Conservation (phyloP, 37 sponge, comb jelly and placozoan species). For the Diacarnus erythraeanus region DNA sequence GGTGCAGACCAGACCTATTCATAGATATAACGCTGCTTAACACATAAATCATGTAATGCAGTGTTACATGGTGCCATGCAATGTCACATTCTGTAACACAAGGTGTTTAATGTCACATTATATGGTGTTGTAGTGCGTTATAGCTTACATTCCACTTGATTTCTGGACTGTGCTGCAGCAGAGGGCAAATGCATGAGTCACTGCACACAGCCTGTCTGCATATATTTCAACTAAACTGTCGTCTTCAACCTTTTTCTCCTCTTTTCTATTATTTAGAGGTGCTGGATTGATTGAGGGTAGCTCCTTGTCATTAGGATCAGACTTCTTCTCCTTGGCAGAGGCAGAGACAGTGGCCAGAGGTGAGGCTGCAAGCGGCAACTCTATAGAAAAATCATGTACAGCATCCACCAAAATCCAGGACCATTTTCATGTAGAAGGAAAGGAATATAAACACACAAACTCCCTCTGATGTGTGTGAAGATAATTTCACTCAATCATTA, state of each 20-base stretch:
- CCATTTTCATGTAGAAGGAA: neutral
- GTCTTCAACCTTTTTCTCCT: neutral
- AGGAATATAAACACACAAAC: neutral
- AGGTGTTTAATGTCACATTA: too few relatives aligned
- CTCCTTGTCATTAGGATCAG: neutral
- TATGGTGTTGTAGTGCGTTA: too few relatives aligned
- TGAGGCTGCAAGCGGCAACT: neutral
- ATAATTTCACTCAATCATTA: too few relatives aligned
- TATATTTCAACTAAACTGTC: constrained; percentile 63
- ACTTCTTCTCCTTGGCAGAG: neutral
- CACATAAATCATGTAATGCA: neutral
- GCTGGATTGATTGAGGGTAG: too few relatives aligned
- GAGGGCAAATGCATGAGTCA: constrained; percentile 82
- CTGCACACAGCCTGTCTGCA: constrained; percentile 85
- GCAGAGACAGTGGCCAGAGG: neutral
- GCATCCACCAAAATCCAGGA: neutral
- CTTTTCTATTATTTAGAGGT: neutral
- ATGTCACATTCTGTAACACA: neutral
- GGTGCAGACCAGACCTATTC: constrained; percentile 38
- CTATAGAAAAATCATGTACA: neutral
- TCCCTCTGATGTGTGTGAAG: too few relatives aligned
- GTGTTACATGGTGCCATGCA: neutral
- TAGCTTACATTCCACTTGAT: constrained; percentile 27
- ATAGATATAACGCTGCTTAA: neutral
- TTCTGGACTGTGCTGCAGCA: constrained; percentile 57